Conservation (phyloP, 2,888 invertebrate species). For the Galeruca laticollis region DNA sequence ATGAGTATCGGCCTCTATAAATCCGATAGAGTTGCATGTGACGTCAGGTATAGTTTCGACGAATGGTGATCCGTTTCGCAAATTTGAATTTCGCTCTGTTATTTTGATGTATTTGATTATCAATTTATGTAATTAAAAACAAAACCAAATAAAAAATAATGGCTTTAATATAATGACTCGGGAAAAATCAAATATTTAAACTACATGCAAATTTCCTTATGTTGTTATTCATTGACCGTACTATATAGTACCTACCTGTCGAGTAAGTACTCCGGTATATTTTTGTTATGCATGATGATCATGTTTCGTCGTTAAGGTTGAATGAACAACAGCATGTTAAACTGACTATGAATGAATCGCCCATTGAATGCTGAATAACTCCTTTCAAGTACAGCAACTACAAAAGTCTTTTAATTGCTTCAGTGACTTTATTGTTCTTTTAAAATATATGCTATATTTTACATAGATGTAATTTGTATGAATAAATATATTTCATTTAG, state of each 20-base stretch:
- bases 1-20: too few relatives aligned
- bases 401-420: conserved; percentile 2
- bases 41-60: too few relatives aligned
- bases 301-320: neutral
- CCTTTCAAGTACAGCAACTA: conserved; percentile 6
- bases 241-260: conserved; percentile 7
- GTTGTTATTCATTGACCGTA: neutral
- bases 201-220: neutral
- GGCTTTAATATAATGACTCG: too few relatives aligned
- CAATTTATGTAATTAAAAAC: too few relatives aligned
- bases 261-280: neutral
- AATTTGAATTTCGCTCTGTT: too few relatives aligned
- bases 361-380: neutral
- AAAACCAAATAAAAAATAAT: too few relatives aligned
- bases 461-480: neutral
- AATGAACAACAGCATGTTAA: conserved; percentile 3
- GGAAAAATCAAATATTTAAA: too few relatives aligned
- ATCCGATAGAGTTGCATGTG: too few relatives aligned
- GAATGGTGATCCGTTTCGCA: too few relatives aligned
- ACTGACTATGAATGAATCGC: conserved; percentile 13
- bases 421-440: neutral
- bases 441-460: neutral
- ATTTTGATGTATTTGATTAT: too few relatives aligned
- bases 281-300: neutral
- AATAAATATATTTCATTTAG: neutral